These are phyloP conservation scores for Toxotes jaculatrix DNA, from an alignment of 2,113 vertebrate genomes.

Conservation along the genomic window DNA sequence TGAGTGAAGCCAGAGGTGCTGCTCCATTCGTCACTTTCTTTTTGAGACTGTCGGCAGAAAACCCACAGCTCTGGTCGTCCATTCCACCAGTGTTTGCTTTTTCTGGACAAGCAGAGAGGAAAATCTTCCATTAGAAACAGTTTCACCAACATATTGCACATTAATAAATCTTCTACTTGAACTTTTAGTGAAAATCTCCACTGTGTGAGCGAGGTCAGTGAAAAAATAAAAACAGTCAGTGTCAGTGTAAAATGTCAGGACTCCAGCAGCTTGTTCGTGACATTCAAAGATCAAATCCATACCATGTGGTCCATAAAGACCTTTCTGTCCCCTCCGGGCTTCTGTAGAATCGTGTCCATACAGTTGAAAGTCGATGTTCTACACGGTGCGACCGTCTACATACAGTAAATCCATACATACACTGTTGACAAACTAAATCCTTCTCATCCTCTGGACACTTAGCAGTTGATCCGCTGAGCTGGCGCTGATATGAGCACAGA, in stretches of 20 bases:
- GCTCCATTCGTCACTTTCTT: no score
- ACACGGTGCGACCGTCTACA: neutral
- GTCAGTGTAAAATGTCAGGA: neutral
- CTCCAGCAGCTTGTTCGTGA: constrained; percentile 10
- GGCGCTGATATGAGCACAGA: constrained; percentile 13
- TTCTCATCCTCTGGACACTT: constrained; percentile 9
- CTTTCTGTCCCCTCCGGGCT: constrained; percentile 18
- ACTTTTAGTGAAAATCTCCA: neutral
- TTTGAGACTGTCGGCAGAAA: no score
- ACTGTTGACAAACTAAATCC: constrained; percentile 20
- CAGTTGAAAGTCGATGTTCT: neutral
- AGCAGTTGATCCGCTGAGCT: neutral
- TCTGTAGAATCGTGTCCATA: neutral
- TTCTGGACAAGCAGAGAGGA: no score
- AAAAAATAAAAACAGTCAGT: no score
- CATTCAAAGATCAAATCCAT: constrained; percentile 44
- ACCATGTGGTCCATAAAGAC: neutral
- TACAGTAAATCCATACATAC: constrained; percentile 17
- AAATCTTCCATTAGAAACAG: no score
- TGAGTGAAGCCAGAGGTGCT: no score
- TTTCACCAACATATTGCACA: no score
- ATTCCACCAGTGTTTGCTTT: no score
- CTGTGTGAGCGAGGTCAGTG: neutral
- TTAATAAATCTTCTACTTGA: no score
- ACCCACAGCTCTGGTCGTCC: no score